A percentile compares a stretch with the other conserved stretches of the same genome.
These are phyloP conservation scores for Habroteleia sp. DNA, from an alignment of 2,888 invertebrate species.

Conservation along the genomic window DNA sequence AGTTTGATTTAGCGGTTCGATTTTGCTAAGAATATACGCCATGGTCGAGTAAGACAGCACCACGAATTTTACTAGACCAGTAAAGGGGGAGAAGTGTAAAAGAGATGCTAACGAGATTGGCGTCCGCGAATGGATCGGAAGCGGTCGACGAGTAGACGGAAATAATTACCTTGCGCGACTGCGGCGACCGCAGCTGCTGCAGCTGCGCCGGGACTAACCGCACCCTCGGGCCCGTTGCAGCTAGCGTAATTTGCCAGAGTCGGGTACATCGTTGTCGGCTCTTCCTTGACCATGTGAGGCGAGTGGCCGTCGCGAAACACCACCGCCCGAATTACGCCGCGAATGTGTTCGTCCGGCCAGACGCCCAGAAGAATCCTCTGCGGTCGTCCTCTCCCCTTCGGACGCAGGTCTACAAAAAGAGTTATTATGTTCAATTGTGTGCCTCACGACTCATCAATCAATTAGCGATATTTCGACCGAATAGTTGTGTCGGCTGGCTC, in stretches of 20 bases:
- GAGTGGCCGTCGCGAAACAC: slow-evolving; percentile 92
- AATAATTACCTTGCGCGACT: slow-evolving; percentile 86
- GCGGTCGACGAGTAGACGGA: slow-evolving; percentile 38
- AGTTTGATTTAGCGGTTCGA: too few species aligned
- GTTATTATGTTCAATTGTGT: slow-evolving; percentile 39
- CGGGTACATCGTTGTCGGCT: slow-evolving; percentile 78
- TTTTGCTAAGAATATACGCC: too few species aligned
- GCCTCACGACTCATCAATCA: slow-evolving; percentile 25
- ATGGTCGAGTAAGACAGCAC: neutral
- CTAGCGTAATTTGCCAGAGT: slow-evolving; percentile 81
- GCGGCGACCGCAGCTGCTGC: slow-evolving; percentile 93
- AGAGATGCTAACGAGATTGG: slow-evolving; percentile 40
- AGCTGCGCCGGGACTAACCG: slow-evolving; percentile 86
- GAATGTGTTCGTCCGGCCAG: slow-evolving; percentile 97
- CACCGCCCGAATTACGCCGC: slow-evolving; percentile 94
- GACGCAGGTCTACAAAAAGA: slow-evolving; percentile 87
- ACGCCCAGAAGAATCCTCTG: slow-evolving; percentile 94
- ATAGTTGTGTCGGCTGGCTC: slow-evolving; percentile 7
- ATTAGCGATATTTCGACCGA: slow-evolving; percentile 26
- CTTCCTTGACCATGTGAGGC: slow-evolving; percentile 81
- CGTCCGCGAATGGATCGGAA: slow-evolving; percentile 40
- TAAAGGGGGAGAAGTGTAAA: slow-evolving; percentile 14
- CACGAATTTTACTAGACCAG: too few species aligned
- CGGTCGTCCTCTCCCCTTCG: slow-evolving; percentile 94
- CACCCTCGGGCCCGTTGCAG: slow-evolving; percentile 83